Conservation (phyloP, 2,113 vertebrate genomes). For the Isurus oxyrinchus region DNA sequence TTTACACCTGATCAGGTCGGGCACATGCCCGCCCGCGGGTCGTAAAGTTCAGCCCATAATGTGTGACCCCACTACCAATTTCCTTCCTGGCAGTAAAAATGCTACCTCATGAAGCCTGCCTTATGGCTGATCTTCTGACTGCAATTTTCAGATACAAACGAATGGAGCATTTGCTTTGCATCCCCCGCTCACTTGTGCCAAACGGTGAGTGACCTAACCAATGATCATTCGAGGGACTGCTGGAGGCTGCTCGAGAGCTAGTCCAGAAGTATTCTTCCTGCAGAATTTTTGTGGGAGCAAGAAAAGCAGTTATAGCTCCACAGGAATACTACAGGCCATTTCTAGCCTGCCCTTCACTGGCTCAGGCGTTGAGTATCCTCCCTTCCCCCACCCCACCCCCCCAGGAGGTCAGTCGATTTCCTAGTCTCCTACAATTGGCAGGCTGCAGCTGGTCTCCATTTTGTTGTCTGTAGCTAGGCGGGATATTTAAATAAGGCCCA, state of each 20-base stretch:
- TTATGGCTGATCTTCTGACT: background rate
- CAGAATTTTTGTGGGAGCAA: background rate
- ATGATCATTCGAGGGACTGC: background rate
- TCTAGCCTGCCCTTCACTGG: no score
- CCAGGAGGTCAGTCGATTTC: background rate
- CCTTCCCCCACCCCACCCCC: background rate
- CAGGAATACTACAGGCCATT: background rate
- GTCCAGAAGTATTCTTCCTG: background rate
- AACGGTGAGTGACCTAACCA: background rate
- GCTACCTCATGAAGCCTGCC: background rate
- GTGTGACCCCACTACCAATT: background rate
- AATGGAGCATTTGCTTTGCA: background rate
- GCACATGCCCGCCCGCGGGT: no score
- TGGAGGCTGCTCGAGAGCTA: background rate
- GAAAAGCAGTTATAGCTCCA: background rate
- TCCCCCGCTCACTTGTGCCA: background rate
- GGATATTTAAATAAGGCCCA: background rate
- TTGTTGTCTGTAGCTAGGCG: background rate
- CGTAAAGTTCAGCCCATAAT: no score
- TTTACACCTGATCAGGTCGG: no score
- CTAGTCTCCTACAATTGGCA: background rate
- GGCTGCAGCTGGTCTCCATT: background rate
- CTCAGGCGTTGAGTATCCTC: background rate
- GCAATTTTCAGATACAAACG: background rate
- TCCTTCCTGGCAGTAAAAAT: background rate